These are phyloP conservation scores for Montipora foliosa DNA, from an alignment of 64 coral and sea anemone genomes.

Conservation along the genomic window DNA sequence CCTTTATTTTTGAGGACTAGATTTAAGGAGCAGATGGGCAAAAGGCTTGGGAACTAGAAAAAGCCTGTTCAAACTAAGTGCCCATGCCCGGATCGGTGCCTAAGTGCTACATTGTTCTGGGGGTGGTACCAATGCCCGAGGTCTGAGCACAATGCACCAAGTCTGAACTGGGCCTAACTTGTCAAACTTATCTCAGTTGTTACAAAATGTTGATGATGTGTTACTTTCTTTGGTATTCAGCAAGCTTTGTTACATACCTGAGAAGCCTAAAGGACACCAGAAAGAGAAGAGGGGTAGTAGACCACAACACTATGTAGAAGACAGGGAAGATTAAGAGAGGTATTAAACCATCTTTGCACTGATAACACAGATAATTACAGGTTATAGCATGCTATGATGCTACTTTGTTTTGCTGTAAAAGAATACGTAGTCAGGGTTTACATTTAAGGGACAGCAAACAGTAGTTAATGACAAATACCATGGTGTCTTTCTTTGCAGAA, in stretches of 20 bases:
- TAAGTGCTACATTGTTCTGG: no score
- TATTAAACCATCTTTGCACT: not conserved
- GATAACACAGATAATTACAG: not conserved
- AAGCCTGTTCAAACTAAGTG: no score
- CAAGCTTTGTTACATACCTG: not conserved
- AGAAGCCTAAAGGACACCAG: not conserved
- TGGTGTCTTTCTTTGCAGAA: conserved; percentile 9
- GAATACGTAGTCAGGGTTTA: not conserved
- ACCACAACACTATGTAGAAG: conserved; percentile 27
- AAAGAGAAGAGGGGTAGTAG: not conserved
- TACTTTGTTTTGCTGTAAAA: not conserved
- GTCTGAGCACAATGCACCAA: no score
- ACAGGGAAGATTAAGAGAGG: conserved; percentile 12
- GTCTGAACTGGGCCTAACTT: no score
- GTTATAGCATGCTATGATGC: not conserved
- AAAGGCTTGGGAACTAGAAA: no score
- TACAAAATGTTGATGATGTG: no score
- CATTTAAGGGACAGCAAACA: not conserved
- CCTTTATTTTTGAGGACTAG: no score
- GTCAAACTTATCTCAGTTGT: no score
- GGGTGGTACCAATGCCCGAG: no score
- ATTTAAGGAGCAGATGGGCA: no score
- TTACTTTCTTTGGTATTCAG: conserved; percentile 8
- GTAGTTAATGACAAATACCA: not conserved
- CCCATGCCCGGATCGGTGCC: no score